Evolutionary conservation across 2,797 vertebrate genomes (phyloP).

Genomic region (Etheostoma perlongum): DNA sequence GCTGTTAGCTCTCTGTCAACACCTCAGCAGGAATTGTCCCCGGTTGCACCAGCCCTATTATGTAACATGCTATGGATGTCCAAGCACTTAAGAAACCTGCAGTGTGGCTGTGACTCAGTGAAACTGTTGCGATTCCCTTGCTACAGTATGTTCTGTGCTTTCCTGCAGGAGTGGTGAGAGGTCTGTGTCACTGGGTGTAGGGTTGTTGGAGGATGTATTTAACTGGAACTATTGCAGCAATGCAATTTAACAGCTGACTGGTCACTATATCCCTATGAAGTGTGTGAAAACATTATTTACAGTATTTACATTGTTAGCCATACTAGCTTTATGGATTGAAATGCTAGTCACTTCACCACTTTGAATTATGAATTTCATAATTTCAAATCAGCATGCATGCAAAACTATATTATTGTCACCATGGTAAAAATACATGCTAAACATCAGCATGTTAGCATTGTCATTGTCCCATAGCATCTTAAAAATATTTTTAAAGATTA

Average conservation of each 20-base stretch:
- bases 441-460: not conserved
- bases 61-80: slow-evolving; percentile 8
- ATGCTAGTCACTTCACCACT: not conserved
- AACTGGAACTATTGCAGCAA: slow-evolving; percentile 15
- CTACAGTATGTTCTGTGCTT: not conserved
- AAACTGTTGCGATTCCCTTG: slow-evolving; percentile 8
- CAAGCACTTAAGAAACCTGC: slow-evolving; percentile 17
- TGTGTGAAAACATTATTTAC: not conserved
- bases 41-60: not conserved
- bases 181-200: not conserved
- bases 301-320: not conserved
- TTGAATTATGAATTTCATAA: not conserved
- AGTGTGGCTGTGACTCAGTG: slow-evolving; percentile 9
- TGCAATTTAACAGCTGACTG: not conserved
- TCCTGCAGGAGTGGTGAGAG: not conserved
- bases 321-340: not conserved
- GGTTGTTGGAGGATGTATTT: not conserved
- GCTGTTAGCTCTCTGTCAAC: slow-evolving; percentile 30
- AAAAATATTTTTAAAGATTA: no score
- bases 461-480: not conserved
- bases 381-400: not conserved
- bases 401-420: no score
- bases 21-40: slow-evolving; percentile 22
- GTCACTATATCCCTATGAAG: not conserved
- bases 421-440: not conserved